Evolutionary conservation across 1,140 invertebrate genomes (phyloP), one percentile per base, ranked within the genome.

Genomic region (Drosophila funebris): DNA sequence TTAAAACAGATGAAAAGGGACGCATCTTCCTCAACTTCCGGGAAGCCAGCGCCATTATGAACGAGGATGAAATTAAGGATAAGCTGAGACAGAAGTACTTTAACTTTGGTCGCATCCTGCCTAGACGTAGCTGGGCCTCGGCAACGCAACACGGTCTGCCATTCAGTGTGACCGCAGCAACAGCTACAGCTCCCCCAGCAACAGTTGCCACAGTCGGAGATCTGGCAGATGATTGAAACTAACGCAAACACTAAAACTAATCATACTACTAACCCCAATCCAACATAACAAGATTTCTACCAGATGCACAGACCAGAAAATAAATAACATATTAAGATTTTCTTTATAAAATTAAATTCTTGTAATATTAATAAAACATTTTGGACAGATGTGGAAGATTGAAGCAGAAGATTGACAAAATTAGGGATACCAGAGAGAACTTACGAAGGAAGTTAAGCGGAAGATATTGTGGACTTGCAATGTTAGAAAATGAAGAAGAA

Each of bases 41-140:
- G 18, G 90, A 91, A 46, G 90, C 90, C 4, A 91, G 89, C 4
- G 83, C 89, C 44, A 90, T 91, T 0, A 91, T 91, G 90, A 91
- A 91, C 63, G 90, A 91, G 56, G 90, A 91, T 20, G 90, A 91
- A 52, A 91, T 91, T 37, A 91, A 91, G 72, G 89, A 91, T 22
- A 91, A 91, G 48, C 41, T 91, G 4, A 52, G 90, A 3, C 88
- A 91, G 36, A 90, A 90, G 24, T 91, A 91, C 27, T 91, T 91
- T 41, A 91, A 85, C 29, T 90, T 91, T 7, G 90, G 90, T 0
- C 60, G 90, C 0, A 91, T 91, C 4, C 60, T 91, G 20, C 90
- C 87, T 0, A 60, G 88, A 11, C 83, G 90, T 8, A 90, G 85
- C 43, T 91, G 90, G 90, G 90, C 90, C 5, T 91, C 90, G 22